phyloP scores from a whole-genome alignment of 2,888 invertebrate species.

The Campoplex nolae region DNA sequence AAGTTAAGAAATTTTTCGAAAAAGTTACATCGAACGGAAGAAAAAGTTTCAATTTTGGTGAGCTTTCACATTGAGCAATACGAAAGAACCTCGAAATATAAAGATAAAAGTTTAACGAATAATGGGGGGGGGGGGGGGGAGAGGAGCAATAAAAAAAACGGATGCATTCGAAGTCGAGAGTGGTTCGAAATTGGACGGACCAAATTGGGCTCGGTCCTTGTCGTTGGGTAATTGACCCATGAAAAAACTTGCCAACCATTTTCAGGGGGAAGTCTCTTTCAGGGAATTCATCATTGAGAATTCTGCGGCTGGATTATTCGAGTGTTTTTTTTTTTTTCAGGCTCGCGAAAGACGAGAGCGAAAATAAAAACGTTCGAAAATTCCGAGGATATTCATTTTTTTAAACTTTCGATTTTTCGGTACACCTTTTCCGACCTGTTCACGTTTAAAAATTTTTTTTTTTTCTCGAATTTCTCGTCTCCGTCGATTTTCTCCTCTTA shows the following conservation, averaged over 20 bases:
- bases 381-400: neutral
- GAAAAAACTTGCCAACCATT: slow-evolving; percentile 34
- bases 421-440: neutral
- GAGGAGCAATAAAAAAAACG: slow-evolving; percentile 10
- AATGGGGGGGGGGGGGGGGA: too few species aligned
- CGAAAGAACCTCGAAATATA: neutral
- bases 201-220: slow-evolving; percentile 46
- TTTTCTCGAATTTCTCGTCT: neutral
- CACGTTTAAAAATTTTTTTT: slow-evolving; percentile 5
- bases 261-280: slow-evolving; percentile 4
- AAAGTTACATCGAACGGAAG: neutral
- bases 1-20: neutral
- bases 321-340: slow-evolving; percentile 26
- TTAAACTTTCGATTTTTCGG: slow-evolving; percentile 18
- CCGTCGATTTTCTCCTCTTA: slow-evolving; percentile 30
- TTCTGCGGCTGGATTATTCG: neutral
- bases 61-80: neutral
- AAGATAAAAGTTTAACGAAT: slow-evolving; percentile 8
- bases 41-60: neutral
- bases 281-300: slow-evolving; percentile 18
- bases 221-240: slow-evolving; percentile 1
- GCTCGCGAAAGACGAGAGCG: too few species aligned
- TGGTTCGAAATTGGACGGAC: slow-evolving; percentile 42
- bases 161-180: slow-evolving; percentile 43
- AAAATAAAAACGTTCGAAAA: slow-evolving; percentile 2